Base-by-base conservation (phyloP, 1,140 invertebrate genomes). In the Zaprionus gabonicus region DNA sequence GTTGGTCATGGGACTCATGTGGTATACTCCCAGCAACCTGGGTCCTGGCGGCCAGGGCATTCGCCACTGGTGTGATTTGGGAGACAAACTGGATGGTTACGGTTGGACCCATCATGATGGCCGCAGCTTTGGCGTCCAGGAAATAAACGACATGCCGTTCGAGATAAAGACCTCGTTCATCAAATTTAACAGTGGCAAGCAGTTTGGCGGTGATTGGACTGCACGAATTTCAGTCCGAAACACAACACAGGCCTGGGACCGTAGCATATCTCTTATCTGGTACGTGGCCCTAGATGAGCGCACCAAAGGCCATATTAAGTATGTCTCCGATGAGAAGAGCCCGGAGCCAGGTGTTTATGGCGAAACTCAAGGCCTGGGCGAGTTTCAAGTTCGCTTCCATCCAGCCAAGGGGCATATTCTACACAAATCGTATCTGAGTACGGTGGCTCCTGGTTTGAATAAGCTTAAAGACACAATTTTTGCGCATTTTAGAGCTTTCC, bases 31-130 rank as follows among this genome's bases (percentile, higher is more conserved):
- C 1, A 95, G 95, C 62, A 93, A 94, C 78, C 92, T 96, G 68
- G 94, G 93, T 20, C 94, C 94, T 68, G 95, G 94, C 68, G 96
- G 96, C 58, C 95, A 95, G 78, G 96, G 96, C 13, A 94, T 97
- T 36, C 94, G 98, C 56, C 98, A 99, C 93, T 98, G 97, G 97
- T 99, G 98, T 93, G 96, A 98, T 73, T 97, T 99, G 92, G 95
- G 95, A 60, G 98, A 99, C 92, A 94, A 95, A 79, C 93, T 99
- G 23, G 93, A 96, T 15, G 95, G 94, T 25, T 97, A 96, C 93
- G 96, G 96, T 0, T 99, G 99, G 99, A 92, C 96, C 3, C 95
- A 97, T 75, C 98, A 99, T 92, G 98, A 99, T 93, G 98, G 98
- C 0, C 94, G 94, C 27, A 96, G 95, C 56, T 99, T 99, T 94